Evolutionary conservation across 2,113 vertebrate genomes (phyloP).

Genomic region (Symphodus melops): DNA sequence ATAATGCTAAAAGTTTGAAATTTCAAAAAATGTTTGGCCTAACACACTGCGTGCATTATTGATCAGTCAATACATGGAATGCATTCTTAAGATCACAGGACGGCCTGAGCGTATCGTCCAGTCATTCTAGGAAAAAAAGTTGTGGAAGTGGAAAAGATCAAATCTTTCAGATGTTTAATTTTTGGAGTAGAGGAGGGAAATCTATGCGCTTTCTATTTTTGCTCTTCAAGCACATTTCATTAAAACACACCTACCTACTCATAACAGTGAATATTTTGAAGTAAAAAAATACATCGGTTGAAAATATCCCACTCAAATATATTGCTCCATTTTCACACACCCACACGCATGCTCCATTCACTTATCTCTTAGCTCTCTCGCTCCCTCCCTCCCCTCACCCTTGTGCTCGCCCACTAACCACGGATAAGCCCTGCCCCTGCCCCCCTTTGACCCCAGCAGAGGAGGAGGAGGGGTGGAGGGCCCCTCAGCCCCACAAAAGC

Average conservation of each 20-base stretch:
- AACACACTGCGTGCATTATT: too few species aligned
- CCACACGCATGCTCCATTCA: slow-evolving; percentile 37
- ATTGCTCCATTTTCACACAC: slow-evolving; percentile 55
- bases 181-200: too few species aligned
- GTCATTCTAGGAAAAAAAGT: too few species aligned
- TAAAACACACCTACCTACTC: neutral
- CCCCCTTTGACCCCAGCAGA: slow-evolving; percentile 82
- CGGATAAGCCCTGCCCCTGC: slow-evolving; percentile 79
- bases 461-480: slow-evolving; percentile 59
- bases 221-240: neutral
- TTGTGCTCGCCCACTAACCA: slow-evolving; percentile 67
- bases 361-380: slow-evolving; percentile 54
- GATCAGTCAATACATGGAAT: too few species aligned
- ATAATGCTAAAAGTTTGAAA: too few species aligned
- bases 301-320: slow-evolving; percentile 33
- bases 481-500: slow-evolving; percentile 80
- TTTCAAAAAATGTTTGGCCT: too few species aligned
- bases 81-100: too few species aligned
- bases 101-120: too few species aligned
- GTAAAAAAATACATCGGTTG: neutral
- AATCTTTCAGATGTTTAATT: too few species aligned
- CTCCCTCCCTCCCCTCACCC: slow-evolving; percentile 33
- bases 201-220: too few species aligned
- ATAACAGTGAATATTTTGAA: slow-evolving; percentile 1
- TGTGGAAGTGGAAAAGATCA: too few species aligned